Evolutionary conservation across 2,113 vertebrate species (phyloP), one percentile per base, ranked within the genome.

Genomic region (Notothenia coriiceps): DNA sequence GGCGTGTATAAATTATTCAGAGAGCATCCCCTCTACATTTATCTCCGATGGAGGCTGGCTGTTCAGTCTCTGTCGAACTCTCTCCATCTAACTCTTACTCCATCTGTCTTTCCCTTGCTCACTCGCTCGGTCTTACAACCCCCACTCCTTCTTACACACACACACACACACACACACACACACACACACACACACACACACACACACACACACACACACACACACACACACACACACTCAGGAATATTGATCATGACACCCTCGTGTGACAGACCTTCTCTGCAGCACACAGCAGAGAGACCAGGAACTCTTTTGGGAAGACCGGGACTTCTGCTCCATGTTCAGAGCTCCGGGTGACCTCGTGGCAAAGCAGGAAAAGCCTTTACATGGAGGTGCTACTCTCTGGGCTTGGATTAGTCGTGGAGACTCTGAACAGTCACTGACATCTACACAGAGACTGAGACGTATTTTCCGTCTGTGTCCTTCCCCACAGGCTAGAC

Each of bases 1-100:
- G 84, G 84, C 72, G n/a, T 70, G 70, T 85, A 80, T 94, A 91
- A 95, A 95, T 94, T 93, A 94, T 95, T 94, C 91, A 94, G 65
- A 50, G 79, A 74, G 88, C 86, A 79, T 83, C 73, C 70, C 81
- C 77, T 7, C 74, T 79, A 64, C 89, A 88, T 94, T 93, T 91
- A 91, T 93, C 90, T 89, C 67, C 20, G 43, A 92, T 81, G 89
- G 83, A 86, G 85, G 79, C 83, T 25, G 82, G 84, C 82, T 92
- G 84, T 82, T 88, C 79, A 81, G 74, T 85, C 56, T 72, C 70
- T 88, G 86, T 88, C 52, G 80, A 89, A 85, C 82, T 83, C 80
- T 81, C 81, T 90, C 80, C 85, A 77, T 86, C 84, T 81, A 87
- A 80, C 79, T 86, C 85, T 79, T 55, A 56, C 77, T 84, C 82